Evolutionary conservation across 2,888 invertebrate genomes (phyloP), one percentile per base, ranked within the genome.

Genomic region (Caenorhabditis drosophilae): DNA sequence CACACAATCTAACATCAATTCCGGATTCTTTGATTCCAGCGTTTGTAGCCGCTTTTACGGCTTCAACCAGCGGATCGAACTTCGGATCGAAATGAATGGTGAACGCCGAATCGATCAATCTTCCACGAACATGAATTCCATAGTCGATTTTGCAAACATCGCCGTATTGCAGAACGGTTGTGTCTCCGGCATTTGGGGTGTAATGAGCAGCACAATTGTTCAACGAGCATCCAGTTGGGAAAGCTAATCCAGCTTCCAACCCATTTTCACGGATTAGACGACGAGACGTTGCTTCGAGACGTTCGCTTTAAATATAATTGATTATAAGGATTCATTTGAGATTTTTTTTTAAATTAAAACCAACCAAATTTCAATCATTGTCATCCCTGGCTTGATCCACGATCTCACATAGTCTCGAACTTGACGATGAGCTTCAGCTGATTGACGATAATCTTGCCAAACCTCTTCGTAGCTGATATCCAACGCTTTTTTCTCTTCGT

Each of bases 161-260:
- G 82, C 97, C 94, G 80, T 92, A 92, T 73, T 91, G 89, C 47
- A 98, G 87, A 11, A 97, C 93, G 0, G 97, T 98, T 11, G 90
- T 88, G 85, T 99, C 98, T 12, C 95, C 98, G 52, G 94, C 93
- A 85, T 99, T 99, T 4, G 98, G 98, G 15, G 98, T 99, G 83
- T 99, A 98, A 87, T 98, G 98, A 49, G 98, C 98, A 54, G 98
- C 98, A 84, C 96, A 97, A 85, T 98, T 92, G 86, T 99, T 98
- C 34, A 96, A 88, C n/a, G 95, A 96, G 84, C 96, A 96, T 0
- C 97, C 97, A 0, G 96, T 97, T 0, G 98, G 98, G 85, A 98
- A 98, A 2, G 87, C 88, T 47, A 88, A 78, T 16, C 88, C 98
- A 1, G 97, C 93, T 77, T 94, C 91, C 7, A 98, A 87, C 1